A percentile compares a stretch with the other conserved stretches of the same genome.
Conservation (phyloP, 2,797 vertebrate species). For the Furcifer pardalis region DNA sequence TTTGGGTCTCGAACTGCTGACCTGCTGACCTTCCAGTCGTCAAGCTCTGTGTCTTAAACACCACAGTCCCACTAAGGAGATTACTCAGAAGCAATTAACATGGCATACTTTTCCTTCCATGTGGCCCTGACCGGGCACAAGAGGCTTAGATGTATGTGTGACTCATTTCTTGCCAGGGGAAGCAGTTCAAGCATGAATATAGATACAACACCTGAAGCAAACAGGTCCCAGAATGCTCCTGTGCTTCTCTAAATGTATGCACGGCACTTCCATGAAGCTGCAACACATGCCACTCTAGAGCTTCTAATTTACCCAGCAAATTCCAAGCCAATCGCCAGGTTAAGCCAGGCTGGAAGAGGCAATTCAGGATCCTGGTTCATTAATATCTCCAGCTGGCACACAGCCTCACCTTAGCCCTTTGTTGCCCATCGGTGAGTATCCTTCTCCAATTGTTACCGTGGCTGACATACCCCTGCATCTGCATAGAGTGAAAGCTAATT, state of each 20-base stretch:
- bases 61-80: no score
- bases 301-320: neutral
- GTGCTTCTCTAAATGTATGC: neutral
- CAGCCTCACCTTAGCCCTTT: conserved; percentile 43
- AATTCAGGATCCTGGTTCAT: neutral
- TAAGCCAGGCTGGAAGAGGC: neutral
- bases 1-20: no score
- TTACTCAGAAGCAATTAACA: no score
- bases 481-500: conserved; percentile 78
- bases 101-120: no score
- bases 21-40: no score
- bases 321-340: conserved; percentile 24
- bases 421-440: conserved; percentile 58
- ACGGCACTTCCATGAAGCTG: neutral
- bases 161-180: neutral
- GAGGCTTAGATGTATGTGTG: no score
- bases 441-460: conserved; percentile 76
- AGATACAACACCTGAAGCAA: neutral
- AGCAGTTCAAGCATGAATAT: neutral
- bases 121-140: no score
- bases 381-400: conserved; percentile 43
- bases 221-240: accelerated
- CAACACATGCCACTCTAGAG: accelerated
- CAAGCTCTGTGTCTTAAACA: no score
- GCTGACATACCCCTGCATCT: conserved; percentile 77